Evolutionary conservation across 2,797 vertebrate species (phyloP), one percentile per base, ranked within the genome.

Genomic region (Falco novaeseelandiae): DNA sequence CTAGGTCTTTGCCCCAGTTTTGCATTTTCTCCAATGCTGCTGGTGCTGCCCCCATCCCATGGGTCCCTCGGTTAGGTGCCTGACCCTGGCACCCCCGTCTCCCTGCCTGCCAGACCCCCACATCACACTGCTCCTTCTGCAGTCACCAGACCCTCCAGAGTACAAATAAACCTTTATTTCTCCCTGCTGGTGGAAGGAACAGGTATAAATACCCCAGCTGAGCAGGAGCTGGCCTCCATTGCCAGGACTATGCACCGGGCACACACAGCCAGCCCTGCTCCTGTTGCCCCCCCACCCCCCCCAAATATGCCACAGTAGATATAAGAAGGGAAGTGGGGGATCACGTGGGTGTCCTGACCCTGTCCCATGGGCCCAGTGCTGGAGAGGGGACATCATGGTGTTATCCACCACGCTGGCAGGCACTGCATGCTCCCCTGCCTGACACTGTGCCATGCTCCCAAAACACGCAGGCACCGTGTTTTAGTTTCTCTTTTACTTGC

Each of bases 91-190:
- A 63, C 14, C 14, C 9, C 0, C 0, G 1, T 7, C 11, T 69
- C 55, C 38, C 14, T 1, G 0, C 17, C 23, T 22, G 15, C 38
- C 1, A 3, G 7, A 52, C 36, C 6, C 10, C 1, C 1, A 14
- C 14, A 23, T 12, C 44, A 58, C 74, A 26, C 16, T 0, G 0
- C 26, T 65, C 21, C 40, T 70, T 30, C 73, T 34, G 32, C 70
- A 85, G 42, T 16, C 40, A 91, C 20, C 29, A 81, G 93, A 61
- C 49, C 48, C 58, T 93, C 40, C 80, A 63, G 83, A 74, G 82
- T 76, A 94, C 93, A 96, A 97, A 96, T 95, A 97, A 96, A 93
- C 32, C 10, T 97, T 97, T 97, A 97, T 94, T 97, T 93, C 46
- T 95, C 63, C 54, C 27, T 69, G 58, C 36, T 84, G 61, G 49